A percentile compares a stretch with the other conserved stretches of the same genome.
phyloP scores from a whole-genome alignment of 2,797 vertebrate genomes.

The Selene dorsalis region DNA sequence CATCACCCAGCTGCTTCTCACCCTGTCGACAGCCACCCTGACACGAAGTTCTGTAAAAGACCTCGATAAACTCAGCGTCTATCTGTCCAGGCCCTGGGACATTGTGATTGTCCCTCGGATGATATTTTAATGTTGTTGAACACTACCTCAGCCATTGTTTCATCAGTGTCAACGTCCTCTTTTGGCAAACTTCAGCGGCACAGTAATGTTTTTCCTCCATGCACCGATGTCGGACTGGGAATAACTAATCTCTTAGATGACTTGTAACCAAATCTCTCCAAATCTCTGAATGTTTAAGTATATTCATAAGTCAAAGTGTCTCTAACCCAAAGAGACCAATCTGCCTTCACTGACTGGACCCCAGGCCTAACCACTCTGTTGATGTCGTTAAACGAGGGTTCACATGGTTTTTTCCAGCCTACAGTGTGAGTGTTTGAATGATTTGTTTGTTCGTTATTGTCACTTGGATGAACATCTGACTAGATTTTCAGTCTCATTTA shows the following conservation, averaged over 20 bases:
- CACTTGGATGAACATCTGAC: neutral
- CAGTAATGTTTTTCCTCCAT: too few relatives aligned
- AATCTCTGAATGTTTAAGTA: neutral
- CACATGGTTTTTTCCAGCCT: neutral
- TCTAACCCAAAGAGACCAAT: neutral
- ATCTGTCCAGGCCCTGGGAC: neutral
- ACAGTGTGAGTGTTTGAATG: neutral
- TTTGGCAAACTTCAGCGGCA: too few relatives aligned
- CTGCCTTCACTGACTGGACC: neutral
- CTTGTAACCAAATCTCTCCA: neutral
- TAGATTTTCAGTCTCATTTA: neutral
- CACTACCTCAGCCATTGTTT: too few relatives aligned
- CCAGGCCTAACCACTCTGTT: neutral
- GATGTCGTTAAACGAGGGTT: neutral
- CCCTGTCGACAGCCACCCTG: too few relatives aligned
- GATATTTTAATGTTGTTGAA: too few relatives aligned
- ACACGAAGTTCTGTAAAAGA: neutral
- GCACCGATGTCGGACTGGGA: too few relatives aligned
- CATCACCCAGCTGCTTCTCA: too few relatives aligned
- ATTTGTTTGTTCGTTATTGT: neutral
- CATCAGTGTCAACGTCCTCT: too few relatives aligned
- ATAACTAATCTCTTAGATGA: neutral
- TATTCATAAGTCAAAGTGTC: neutral
- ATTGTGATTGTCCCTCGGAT: too few relatives aligned
- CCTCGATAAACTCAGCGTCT: neutral